Percentiles rank a stretch among this genome's conserved stretches.
phyloP scores from a whole-genome alignment of 2,797 vertebrate species.

The Balearica regulorum region DNA sequence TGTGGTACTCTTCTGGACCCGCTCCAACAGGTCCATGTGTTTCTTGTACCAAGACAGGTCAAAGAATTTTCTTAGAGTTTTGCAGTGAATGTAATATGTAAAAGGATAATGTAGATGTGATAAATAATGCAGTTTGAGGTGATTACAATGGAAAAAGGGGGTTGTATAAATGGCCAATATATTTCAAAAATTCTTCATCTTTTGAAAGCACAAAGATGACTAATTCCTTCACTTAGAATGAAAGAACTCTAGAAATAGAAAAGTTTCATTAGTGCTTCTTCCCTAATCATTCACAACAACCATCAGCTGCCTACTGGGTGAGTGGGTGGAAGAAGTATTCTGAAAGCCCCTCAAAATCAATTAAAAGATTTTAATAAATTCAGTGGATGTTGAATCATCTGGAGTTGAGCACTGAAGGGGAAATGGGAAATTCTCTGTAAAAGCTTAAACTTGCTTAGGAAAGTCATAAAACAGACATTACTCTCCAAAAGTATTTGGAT shows the following conservation, averaged over 20 bases:
- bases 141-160: not conserved
- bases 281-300: not conserved
- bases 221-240: not conserved
- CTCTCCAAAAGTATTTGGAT: not conserved
- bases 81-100: not conserved
- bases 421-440: not conserved
- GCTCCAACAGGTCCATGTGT: not conserved
- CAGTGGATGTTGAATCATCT: not conserved
- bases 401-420: not conserved
- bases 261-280: not conserved
- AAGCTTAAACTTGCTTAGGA: not conserved
- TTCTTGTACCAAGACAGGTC: not conserved
- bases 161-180: not conserved
- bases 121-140: not conserved
- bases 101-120: not conserved
- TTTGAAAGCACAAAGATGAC: not conserved
- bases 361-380: not conserved
- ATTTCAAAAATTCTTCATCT: not conserved
- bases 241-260: not conserved
- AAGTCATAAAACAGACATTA: not conserved
- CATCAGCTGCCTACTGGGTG: not conserved
- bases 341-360: conserved; percentile 4
- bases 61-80: not conserved
- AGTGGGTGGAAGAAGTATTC: not conserved
- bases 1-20: not conserved